These are phyloP conservation scores for Lophochroa leadbeateri DNA, from an alignment of 2,113 vertebrate genomes.

Conservation along the genomic window DNA sequence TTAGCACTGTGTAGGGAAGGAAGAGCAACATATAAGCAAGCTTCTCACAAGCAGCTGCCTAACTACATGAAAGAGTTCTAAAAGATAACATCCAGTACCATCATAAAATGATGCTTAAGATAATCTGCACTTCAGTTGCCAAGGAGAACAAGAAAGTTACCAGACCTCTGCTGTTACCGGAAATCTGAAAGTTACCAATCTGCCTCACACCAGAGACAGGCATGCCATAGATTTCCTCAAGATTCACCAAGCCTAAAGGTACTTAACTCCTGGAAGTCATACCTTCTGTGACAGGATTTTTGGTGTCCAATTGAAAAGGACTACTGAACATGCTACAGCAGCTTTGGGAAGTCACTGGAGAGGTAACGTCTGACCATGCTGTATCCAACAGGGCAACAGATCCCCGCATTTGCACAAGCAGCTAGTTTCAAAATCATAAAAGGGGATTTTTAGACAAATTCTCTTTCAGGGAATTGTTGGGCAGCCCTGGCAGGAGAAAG, in stretches of 20 bases:
- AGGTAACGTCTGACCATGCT: background rate
- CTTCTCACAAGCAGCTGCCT: background rate
- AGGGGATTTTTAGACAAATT: background rate
- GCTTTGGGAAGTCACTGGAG: background rate
- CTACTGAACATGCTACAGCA: background rate
- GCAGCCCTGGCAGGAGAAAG: background rate
- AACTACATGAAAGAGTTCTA: background rate
- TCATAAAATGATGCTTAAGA: rapidly evolving
- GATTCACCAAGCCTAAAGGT: background rate
- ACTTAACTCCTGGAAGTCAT: background rate
- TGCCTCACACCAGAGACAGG: background rate
- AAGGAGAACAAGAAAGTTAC: background rate
- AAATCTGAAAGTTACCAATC: background rate
- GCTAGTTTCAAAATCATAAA: background rate
- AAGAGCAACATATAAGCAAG: background rate
- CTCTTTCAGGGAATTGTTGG: background rate
- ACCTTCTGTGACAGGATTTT: background rate
- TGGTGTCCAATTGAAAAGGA: background rate
- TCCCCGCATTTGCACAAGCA: background rate
- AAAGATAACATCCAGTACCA: background rate
- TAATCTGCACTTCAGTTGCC: background rate
- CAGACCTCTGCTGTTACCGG: background rate
- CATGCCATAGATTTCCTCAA: background rate
- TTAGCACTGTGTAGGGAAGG: background rate
- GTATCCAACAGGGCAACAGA: rapidly evolving